phyloP scores from a whole-genome alignment of 64 coral and sea anemone species.

The Dendronephthya gigantea region DNA sequence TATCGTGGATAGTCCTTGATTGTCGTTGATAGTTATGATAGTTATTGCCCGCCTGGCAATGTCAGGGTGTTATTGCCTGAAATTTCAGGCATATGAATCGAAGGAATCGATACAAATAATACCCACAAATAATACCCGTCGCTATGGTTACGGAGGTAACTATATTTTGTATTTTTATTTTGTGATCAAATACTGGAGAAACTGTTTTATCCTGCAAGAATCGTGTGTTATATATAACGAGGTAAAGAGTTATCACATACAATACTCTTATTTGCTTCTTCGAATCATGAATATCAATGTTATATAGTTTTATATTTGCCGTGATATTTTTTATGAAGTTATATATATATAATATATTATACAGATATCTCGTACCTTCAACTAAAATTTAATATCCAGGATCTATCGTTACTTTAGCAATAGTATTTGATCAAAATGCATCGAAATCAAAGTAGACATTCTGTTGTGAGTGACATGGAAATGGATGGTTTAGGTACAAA shows the following conservation, averaged over 20 bases:
- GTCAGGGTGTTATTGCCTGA: neutral
- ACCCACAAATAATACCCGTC: neutral
- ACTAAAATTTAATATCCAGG: no score
- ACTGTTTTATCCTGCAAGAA: neutral
- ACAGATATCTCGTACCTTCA: no score
- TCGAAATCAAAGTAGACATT: slow-evolving; percentile 2
- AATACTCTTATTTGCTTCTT: no score
- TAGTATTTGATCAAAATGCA: neutral
- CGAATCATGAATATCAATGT: no score
- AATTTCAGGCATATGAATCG: neutral
- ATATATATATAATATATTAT: no score
- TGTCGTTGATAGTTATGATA: no score
- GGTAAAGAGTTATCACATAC: no score
- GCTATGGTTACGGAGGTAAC: neutral
- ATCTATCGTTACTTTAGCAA: no score
- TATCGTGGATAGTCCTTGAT: no score
- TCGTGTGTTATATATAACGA: no score
- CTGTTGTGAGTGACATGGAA: slow-evolving; percentile 4
- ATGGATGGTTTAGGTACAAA: neutral
- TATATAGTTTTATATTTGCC: neutral
- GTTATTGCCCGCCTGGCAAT: neutral
- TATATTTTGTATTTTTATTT: neutral
- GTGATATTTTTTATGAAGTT: neutral
- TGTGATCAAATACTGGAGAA: neutral
- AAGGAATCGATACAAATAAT: no score